Conservation (phyloP, 2,113 vertebrate genomes). For the Thymallus thymallus region DNA sequence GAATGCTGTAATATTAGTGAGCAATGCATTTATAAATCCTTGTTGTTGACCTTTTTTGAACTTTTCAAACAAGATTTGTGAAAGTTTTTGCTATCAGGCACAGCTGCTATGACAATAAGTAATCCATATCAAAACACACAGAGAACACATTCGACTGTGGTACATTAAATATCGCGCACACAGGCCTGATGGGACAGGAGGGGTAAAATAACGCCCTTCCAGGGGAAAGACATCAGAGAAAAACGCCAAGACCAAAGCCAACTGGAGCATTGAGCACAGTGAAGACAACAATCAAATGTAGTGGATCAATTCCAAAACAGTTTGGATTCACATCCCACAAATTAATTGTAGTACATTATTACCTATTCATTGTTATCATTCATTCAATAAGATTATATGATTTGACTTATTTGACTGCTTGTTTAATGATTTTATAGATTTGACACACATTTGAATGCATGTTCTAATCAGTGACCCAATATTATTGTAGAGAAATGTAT, state of each 20-base stretch:
- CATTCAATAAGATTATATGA: not conserved
- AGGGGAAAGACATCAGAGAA: not conserved
- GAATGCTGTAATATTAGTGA: slow-evolving; percentile 41
- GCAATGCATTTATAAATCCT: slow-evolving; percentile 35
- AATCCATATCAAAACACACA: slow-evolving; percentile 18
- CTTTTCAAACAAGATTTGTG: slow-evolving; percentile 43
- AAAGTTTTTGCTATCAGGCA: slow-evolving; percentile 21
- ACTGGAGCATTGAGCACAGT: slow-evolving; percentile 27
- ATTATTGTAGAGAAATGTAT: no score
- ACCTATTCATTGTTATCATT: not conserved
- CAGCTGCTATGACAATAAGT: slow-evolving; percentile 17
- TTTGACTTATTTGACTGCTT: not conserved
- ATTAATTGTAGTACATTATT: not conserved
- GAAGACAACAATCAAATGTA: not conserved
- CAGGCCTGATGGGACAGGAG: not conserved
- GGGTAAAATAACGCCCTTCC: not conserved
- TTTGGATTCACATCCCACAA: not conserved
- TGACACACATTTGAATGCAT: not conserved
- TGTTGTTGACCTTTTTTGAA: slow-evolving; percentile 39
- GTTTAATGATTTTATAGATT: not conserved
- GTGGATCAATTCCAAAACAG: not conserved
- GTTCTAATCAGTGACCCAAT: not conserved
- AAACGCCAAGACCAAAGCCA: not conserved
- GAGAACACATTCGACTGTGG: slow-evolving; percentile 9
- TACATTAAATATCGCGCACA: not conserved